Conservation (phyloP, 2,797 vertebrate genomes). For the Champsocephalus gunnari region DNA sequence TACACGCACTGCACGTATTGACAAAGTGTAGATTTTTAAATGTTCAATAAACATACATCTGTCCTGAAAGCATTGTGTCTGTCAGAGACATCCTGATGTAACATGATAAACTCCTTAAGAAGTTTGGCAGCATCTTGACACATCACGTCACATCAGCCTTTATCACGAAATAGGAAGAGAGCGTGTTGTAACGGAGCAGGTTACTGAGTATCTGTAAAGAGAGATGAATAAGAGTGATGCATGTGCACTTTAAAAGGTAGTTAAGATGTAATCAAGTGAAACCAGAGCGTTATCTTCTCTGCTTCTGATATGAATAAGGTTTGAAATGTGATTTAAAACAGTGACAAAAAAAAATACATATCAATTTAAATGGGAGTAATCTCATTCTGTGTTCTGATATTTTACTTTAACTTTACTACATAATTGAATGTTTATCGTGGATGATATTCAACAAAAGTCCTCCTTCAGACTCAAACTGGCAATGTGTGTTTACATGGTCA, state of each 20-base stretch:
- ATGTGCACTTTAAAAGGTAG: neutral
- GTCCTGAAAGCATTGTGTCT: neutral
- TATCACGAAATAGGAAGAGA: constrained; percentile 1
- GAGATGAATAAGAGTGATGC: neutral
- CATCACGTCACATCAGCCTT: neutral
- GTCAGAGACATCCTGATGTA: neutral
- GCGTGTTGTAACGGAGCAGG: neutral
- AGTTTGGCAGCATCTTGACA: neutral
- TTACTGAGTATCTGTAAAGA: constrained; percentile 1
- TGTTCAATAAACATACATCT: neutral
- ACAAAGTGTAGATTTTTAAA: neutral
- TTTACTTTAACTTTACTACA: neutral
- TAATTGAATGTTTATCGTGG: neutral
- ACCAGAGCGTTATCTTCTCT: neutral
- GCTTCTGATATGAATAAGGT: neutral
- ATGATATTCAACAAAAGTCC: constrained; percentile 3
- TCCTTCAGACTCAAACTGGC: neutral
- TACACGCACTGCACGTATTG: neutral
- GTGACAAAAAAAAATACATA: neutral
- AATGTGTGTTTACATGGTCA: constrained; percentile 11
- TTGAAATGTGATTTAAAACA: neutral
- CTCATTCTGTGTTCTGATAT: neutral
- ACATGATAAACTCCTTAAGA: neutral
- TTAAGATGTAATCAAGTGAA: neutral
- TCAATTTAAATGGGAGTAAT: neutral